Percentiles rank a stretch among this genome's conserved stretches.
phyloP scores from a whole-genome alignment of 2,888 invertebrate species.

The Perizoma affinitatum region DNA sequence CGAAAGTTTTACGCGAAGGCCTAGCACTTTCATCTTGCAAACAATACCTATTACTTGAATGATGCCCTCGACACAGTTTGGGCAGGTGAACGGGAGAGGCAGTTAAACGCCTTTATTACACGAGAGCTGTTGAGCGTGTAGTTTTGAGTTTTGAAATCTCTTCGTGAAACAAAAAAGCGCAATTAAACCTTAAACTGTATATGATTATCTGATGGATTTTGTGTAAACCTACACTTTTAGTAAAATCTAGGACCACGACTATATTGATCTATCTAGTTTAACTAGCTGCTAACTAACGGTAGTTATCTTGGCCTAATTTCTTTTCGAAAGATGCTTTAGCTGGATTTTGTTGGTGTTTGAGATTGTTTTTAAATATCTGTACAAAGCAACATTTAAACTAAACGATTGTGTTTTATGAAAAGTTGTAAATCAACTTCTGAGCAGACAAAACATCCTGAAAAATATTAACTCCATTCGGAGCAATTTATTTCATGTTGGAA shows the following conservation, averaged over 20 bases:
- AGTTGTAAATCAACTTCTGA: slow-evolving; percentile 20
- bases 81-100: slow-evolving; percentile 47
- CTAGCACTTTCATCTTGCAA: slow-evolving; percentile 47
- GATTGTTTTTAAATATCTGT: not conserved
- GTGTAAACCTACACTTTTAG: no score
- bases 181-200: no score
- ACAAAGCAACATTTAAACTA: slow-evolving; percentile 7
- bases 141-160: slow-evolving; percentile 39
- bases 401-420: slow-evolving; percentile 12
- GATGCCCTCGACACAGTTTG: slow-evolving; percentile 51
- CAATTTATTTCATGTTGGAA: slow-evolving; percentile 33
- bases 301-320: no score
- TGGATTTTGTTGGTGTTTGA: not conserved
- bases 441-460: slow-evolving; percentile 24
- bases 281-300: no score
- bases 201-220: no score
- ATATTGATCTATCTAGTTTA: no score
- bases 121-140: slow-evolving; percentile 45
- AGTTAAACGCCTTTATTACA: slow-evolving; percentile 50
- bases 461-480: slow-evolving; percentile 25
- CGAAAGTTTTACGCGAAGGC: slow-evolving; percentile 44
- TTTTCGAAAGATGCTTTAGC: no score
- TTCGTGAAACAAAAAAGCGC: no score
- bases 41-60: slow-evolving; percentile 49
- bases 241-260: no score